Evolutionary conservation across 1,140 invertebrate genomes (phyloP).

Genomic region (Zophobas morio): DNA sequence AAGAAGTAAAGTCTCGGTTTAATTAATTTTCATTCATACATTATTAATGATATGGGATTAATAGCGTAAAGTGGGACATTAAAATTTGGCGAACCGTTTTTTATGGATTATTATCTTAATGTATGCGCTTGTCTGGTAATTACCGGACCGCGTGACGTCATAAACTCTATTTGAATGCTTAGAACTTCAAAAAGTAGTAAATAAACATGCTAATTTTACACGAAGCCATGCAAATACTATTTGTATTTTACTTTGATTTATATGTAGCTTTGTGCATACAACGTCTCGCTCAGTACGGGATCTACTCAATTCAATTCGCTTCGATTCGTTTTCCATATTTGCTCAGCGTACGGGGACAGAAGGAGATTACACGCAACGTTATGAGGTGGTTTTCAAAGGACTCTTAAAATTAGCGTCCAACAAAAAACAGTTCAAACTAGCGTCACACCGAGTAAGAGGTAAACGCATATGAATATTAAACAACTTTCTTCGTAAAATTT

Average conservation of each 20-base stretch:
- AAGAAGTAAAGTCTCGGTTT: background rate
- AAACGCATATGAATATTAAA: background rate
- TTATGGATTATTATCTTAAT: slow-evolving; percentile 32
- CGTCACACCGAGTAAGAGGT: slow-evolving; percentile 7
- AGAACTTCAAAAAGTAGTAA: no score
- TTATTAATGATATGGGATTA: slow-evolving; percentile 9
- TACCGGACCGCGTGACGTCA: slow-evolving; percentile 1
- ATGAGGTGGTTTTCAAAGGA: no score
- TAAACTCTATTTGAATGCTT: background rate
- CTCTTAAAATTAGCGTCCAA: no score
- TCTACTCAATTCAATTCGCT: no score
- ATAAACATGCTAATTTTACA: no score
- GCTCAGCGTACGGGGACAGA: no score
- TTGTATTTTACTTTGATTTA: no score
- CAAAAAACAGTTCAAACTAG: background rate
- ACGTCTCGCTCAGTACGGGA: no score
- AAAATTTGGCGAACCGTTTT: slow-evolving; percentile 29
- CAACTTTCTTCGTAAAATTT: slow-evolving; percentile 25
- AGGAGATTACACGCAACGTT: no score
- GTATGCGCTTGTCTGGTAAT: slow-evolving; percentile 21
- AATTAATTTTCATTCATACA: slow-evolving; percentile 16
- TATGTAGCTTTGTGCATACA: no score
- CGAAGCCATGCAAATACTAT: no score
- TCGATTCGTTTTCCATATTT: no score
- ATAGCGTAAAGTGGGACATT: slow-evolving; percentile 21